phyloP scores from a whole-genome alignment of 2,888 invertebrate species.

The Plusia festucae region DNA sequence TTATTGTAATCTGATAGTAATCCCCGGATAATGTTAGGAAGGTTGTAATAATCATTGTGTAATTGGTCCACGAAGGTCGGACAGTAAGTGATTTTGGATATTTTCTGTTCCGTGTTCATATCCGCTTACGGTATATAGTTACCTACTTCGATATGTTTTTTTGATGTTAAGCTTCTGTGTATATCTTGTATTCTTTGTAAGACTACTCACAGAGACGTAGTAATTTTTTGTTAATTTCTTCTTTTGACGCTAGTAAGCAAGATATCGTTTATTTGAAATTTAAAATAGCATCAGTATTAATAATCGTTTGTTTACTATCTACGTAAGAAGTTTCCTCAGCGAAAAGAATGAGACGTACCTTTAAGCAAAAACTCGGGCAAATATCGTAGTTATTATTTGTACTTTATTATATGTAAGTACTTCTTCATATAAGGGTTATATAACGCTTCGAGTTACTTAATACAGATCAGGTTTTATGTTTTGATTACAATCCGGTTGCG shows the following conservation, averaged over 20 bases:
- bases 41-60: not conserved
- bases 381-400: not conserved
- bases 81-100: constrained; percentile 1
- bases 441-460: not conserved
- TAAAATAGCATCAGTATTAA: too few relatives aligned
- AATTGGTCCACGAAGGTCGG: not conserved
- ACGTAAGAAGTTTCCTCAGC: too few relatives aligned
- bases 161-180: not conserved
- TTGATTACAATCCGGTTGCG: constrained; percentile 25
- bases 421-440: not conserved
- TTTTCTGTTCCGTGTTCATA: constrained; percentile 5
- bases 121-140: constrained; percentile 1
- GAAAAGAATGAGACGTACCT: too few relatives aligned
- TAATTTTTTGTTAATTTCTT: too few relatives aligned
- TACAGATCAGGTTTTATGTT: constrained; percentile 25
- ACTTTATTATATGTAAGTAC: too few relatives aligned
- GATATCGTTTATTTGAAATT: too few relatives aligned
- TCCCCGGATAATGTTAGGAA: not conserved
- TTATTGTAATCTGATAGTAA: constrained; percentile 1
- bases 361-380: not conserved
- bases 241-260: too few relatives aligned
- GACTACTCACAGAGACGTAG: too few relatives aligned
- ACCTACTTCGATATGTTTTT: not conserved
- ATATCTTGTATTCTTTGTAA: not conserved
- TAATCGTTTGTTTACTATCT: too few relatives aligned